Conservation (phyloP, 2,888 invertebrate species). For the Dinocampus coccinellae region DNA sequence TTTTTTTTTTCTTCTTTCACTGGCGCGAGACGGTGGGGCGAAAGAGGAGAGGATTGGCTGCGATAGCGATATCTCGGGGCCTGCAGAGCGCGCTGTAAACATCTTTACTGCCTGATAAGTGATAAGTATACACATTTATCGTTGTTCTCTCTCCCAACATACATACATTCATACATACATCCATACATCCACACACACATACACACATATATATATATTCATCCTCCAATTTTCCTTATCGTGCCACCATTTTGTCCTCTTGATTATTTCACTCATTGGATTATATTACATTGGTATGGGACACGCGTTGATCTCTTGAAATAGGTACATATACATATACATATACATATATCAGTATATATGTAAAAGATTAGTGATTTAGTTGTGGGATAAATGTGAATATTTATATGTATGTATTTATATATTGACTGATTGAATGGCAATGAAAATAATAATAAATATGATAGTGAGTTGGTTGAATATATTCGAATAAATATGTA, state of each 20-base stretch:
- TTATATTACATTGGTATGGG: conserved; percentile 44
- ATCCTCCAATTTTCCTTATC: conserved; percentile 51
- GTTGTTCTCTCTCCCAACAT: conserved; percentile 17
- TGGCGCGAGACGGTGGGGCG: not conserved
- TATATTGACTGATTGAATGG: conserved; percentile 2
- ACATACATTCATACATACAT: conserved; percentile 60
- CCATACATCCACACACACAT: too few relatives aligned
- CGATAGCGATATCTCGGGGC: conserved; percentile 62
- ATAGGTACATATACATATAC: not conserved
- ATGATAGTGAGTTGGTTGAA: not conserved
- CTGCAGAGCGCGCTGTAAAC: conserved; percentile 63
- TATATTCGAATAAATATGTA: not conserved
- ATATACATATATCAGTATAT: too few relatives aligned
- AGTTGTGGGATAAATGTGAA: not conserved
- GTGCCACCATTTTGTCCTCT: conserved; percentile 60
- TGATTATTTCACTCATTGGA: conserved; percentile 59
- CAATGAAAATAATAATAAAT: conserved; percentile 6
- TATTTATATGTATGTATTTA: conserved; percentile 6
- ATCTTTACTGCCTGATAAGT: conserved; percentile 67
- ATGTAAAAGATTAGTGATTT: too few relatives aligned
- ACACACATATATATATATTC: conserved; percentile 37
- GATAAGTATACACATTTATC: conserved; percentile 54
- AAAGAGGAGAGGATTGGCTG: conserved; percentile 33
- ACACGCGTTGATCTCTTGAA: not conserved
- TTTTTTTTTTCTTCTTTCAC: not conserved